These are phyloP conservation scores for Trichonephila inaurata DNA, from an alignment of 1,140 invertebrate genomes.

Conservation along the genomic window DNA sequence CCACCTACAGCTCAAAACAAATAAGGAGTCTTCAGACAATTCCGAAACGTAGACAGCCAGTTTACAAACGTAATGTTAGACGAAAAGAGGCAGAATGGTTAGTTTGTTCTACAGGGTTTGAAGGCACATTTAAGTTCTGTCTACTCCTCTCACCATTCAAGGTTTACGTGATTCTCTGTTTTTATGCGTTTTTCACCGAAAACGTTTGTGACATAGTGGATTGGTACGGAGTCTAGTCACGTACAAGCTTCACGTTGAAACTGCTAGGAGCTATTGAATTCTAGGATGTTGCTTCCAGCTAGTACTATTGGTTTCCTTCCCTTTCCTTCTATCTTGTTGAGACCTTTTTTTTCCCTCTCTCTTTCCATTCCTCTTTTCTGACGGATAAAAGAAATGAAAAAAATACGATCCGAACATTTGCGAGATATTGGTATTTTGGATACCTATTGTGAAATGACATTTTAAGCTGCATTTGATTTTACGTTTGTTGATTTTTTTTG, in stretches of 20 bases:
- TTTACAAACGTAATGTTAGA: constrained; percentile 61
- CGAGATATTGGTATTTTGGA: constrained; percentile 57
- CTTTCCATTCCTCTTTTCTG: background rate
- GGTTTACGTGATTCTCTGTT: constrained; percentile 46
- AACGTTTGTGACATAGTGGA: constrained; percentile 48
- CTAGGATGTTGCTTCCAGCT: constrained; percentile 20
- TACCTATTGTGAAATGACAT: constrained; percentile 64
- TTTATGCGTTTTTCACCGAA: constrained; percentile 41
- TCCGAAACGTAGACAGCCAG: constrained; percentile 46
- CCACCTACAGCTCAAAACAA: constrained; percentile 47
- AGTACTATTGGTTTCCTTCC: constrained; percentile 42
- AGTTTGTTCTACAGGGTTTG: constrained; percentile 43
- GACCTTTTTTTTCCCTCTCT: background rate
- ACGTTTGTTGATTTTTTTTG: constrained; percentile 4
- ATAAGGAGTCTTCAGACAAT: constrained; percentile 51
- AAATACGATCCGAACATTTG: constrained; percentile 8
- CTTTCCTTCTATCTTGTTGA: background rate
- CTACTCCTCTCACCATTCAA: constrained; percentile 26
- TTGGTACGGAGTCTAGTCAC: constrained; percentile 36
- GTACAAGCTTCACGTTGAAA: constrained; percentile 40
- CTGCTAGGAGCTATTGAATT: constrained; percentile 53
- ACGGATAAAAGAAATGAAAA: constrained; percentile 8
- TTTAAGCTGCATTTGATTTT: constrained; percentile 62
- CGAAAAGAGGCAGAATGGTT: constrained; percentile 42
- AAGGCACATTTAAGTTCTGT: constrained; percentile 17